Conservation (phyloP, 2,113 vertebrate genomes). For the Mungos mungo region DNA sequence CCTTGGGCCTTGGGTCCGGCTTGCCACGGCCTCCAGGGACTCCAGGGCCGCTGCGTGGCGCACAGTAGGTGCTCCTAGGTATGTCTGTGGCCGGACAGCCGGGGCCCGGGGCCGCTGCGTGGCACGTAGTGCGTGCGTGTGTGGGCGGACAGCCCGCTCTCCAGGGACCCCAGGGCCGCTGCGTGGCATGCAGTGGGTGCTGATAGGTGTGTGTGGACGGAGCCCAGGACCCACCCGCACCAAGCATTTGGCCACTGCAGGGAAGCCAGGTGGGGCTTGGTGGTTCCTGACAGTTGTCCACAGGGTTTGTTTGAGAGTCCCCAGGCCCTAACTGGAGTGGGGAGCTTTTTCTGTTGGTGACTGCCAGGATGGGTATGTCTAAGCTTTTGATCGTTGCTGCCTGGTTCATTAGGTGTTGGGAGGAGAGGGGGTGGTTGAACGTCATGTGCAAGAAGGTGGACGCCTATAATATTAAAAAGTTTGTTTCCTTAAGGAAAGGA, state of each 20-base stretch:
- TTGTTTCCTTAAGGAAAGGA: neutral
- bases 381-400: neutral
- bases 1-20: neutral
- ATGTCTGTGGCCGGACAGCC: fast-evolving
- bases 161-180: fast-evolving
- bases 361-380: neutral
- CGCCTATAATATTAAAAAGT: neutral
- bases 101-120: fast-evolving
- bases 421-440: neutral
- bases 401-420: no score
- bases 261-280: no score
- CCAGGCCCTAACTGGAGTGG: neutral
- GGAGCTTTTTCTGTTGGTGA: fast-evolving
- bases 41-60: fast-evolving
- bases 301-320: no score
- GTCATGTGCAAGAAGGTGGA: neutral
- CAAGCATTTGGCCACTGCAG: fast-evolving
- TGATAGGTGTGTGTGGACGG: fast-evolving
- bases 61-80: fast-evolving
- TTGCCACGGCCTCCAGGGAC: no score
- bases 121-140: neutral
- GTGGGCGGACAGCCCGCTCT: fast-evolving
- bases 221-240: fast-evolving
- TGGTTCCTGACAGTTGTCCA: fast-evolving
- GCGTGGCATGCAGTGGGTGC: fast-evolving